Conservation (phyloP, 2,113 vertebrate genomes). For the Melanotaenia duboulayi region DNA sequence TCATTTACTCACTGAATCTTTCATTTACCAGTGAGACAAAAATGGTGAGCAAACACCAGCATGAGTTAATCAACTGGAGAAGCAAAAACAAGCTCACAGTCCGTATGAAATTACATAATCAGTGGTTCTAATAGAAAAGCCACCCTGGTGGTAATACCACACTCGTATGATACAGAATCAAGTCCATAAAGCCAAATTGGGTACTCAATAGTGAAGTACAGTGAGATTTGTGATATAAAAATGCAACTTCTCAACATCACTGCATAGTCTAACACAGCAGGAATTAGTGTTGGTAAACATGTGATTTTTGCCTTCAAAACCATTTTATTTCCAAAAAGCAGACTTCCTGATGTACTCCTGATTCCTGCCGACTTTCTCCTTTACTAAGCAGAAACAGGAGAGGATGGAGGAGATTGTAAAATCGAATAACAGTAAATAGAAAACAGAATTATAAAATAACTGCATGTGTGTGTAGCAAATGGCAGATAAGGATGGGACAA, state of each 20-base stretch:
- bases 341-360: slow-evolving; percentile 26
- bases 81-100: too few relatives aligned
- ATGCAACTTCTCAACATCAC: neutral
- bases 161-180: neutral
- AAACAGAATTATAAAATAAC: slow-evolving; percentile 28
- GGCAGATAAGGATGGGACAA: slow-evolving; percentile 23
- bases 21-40: too few relatives aligned
- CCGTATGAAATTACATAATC: neutral
- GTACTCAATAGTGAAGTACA: neutral
- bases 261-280: neutral
- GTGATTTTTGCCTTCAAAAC: neutral
- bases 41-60: too few relatives aligned
- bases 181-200: neutral
- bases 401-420: slow-evolving; percentile 4
- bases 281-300: neutral
- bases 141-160: too few relatives aligned
- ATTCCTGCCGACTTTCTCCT: slow-evolving; percentile 12
- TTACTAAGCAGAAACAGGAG: neutral
- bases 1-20: too few relatives aligned
- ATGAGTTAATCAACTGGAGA: too few relatives aligned
- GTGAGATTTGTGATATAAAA: neutral
- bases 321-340: slow-evolving; percentile 10
- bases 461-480: slow-evolving; percentile 25
- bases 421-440: slow-evolving; percentile 27
- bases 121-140: neutral